Evolutionary conservation across 2,888 invertebrate species (phyloP).

Genomic region (Liopterus haemorrhoidalis): DNA sequence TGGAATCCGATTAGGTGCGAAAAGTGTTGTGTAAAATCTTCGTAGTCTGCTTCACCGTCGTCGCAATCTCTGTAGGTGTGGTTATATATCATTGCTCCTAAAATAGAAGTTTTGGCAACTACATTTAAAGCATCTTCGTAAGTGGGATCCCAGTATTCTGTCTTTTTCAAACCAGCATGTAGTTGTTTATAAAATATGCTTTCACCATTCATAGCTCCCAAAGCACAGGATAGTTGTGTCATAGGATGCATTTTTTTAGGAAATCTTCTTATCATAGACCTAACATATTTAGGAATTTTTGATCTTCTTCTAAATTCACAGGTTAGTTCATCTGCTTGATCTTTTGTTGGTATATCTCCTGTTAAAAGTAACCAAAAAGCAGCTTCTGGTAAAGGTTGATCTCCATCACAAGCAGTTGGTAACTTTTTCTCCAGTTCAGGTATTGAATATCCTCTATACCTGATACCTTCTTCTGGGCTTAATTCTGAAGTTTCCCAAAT

Average conservation of each 20-base stretch:
- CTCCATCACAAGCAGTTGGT: constrained; percentile 63
- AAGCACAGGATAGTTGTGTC: constrained; percentile 77
- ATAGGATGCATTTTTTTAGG: constrained; percentile 77
- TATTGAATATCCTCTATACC: constrained; percentile 82
- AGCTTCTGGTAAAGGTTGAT: constrained; percentile 71
- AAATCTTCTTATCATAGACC: constrained; percentile 75
- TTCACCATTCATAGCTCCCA: constrained; percentile 76
- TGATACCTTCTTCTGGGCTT: constrained; percentile 84
- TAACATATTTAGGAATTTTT: constrained; percentile 69
- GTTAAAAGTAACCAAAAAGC: constrained; percentile 75
- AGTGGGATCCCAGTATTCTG: constrained; percentile 68
- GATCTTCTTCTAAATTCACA: no score
- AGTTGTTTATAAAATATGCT: constrained; percentile 80
- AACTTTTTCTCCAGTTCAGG: constrained; percentile 70
- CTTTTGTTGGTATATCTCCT: constrained; percentile 66
- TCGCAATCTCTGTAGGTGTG: constrained; percentile 64
- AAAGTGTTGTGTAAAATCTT: constrained; percentile 84
- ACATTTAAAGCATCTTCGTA: constrained; percentile 85
- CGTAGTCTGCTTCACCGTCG: constrained; percentile 69
- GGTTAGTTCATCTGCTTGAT: constrained; percentile 44
- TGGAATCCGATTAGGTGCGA: constrained; percentile 75
- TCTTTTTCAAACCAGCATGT: constrained; percentile 63
- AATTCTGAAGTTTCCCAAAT: constrained; percentile 86
- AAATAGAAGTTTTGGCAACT: constrained; percentile 79
- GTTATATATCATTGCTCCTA: constrained; percentile 80